These are phyloP conservation scores for Motacilla tschutschensis DNA, from an alignment of 2,113 vertebrate genomes.

Conservation along the genomic window DNA sequence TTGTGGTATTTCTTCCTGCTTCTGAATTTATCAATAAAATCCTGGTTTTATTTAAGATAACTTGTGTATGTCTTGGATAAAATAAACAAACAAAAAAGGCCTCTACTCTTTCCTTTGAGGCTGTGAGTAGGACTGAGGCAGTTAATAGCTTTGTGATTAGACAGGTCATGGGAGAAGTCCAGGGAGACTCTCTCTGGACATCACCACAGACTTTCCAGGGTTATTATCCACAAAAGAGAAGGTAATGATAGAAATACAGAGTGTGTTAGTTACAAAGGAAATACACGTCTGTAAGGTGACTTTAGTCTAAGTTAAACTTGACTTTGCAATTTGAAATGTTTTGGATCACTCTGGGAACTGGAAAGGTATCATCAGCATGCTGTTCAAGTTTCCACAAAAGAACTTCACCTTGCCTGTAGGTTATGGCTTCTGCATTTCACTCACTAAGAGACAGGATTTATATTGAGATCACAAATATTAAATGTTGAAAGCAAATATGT, in stretches of 20 bases:
- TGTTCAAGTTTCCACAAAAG: background rate
- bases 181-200: background rate
- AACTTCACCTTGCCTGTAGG: background rate
- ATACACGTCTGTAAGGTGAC: background rate
- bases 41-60: conserved; percentile 23
- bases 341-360: background rate
- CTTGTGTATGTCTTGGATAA: conserved; percentile 32
- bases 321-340: background rate
- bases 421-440: background rate
- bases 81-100: background rate
- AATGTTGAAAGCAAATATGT: background rate
- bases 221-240: background rate
- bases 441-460: background rate
- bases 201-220: background rate
- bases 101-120: background rate
- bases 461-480: background rate
- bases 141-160: background rate
- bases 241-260: background rate
- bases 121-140: background rate
- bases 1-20: conserved; percentile 23
- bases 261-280: background rate
- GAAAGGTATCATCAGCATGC: background rate
- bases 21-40: conserved; percentile 53
- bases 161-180: background rate
- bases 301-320: background rate